A percentile compares a stretch with the other conserved stretches of the same genome.
These are phyloP conservation scores for Scatophagus argus DNA, from an alignment of 2,113 vertebrate genomes.

Conservation along the genomic window DNA sequence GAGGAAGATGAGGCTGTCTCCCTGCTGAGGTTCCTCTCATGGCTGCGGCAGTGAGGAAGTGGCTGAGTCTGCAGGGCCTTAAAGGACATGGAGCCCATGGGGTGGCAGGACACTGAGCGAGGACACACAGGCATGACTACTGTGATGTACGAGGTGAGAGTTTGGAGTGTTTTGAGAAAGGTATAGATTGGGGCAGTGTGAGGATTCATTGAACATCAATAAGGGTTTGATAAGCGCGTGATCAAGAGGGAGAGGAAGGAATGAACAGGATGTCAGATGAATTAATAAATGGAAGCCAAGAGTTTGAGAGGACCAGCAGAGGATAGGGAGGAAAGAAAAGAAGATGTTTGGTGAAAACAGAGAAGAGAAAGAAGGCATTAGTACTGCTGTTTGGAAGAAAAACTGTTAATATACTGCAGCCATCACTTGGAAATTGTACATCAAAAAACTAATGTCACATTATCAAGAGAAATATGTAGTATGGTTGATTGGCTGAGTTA, in stretches of 20 bases:
- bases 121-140: slow-evolving; percentile 99
- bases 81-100: slow-evolving; percentile 91
- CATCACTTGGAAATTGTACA: slow-evolving; percentile 61
- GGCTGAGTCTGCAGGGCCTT: slow-evolving; percentile 88
- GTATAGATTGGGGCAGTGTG: slow-evolving; percentile 71
- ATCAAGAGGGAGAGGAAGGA: slow-evolving; percentile 54
- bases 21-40: slow-evolving; percentile 86
- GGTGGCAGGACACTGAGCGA: slow-evolving; percentile 99
- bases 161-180: slow-evolving; percentile 77
- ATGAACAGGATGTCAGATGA: slow-evolving; percentile 13
- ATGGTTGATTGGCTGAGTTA: not conserved
- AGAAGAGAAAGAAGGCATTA: slow-evolving; percentile 85
- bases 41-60: slow-evolving; percentile 86
- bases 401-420: slow-evolving; percentile 63
- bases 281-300: slow-evolving; percentile 14
- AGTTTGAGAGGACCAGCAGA: slow-evolving; percentile 27
- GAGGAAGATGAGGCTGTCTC: slow-evolving; percentile 82
- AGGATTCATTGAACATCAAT: slow-evolving; percentile 20
- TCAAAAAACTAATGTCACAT: not conserved
- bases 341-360: slow-evolving; percentile 75
- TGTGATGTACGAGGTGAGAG: slow-evolving; percentile 73
- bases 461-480: slow-evolving; percentile 1
- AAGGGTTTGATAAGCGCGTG: slow-evolving; percentile 25
- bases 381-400: slow-evolving; percentile 69
- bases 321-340: slow-evolving; percentile 49